Base-by-base conservation (phyloP, 2,888 invertebrate genomes). In the Sinohyriopsis cumingii region DNA sequence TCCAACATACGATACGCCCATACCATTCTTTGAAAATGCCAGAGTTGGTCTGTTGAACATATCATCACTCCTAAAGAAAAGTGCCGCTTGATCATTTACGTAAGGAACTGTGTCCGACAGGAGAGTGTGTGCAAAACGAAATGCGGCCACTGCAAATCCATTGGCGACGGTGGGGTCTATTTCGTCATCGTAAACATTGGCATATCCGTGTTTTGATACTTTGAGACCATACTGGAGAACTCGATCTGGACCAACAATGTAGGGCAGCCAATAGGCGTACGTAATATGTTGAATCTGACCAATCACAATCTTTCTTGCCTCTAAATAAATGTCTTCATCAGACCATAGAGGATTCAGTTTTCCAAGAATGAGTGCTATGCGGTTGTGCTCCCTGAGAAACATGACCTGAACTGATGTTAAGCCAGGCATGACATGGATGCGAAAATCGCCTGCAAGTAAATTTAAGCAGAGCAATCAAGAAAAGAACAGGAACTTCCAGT, bases 81-180 rank as follows among this genome's bases (percentile, higher is more conserved):
- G 45, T 15, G 45, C 45, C 3, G 5, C 12, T 3, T 45, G 2
- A 45, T 45, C 45, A 45, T 45, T 45, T 1, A 45, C 12, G 45
- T 45, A 45, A 45, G 45, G 45, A 45, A 45, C 45, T 45, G 45
- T 45, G 15, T 45, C 45, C 12, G 45, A 99, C 97, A 71, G 99
- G 91, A 0, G 97, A 0, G 97, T 95, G 90, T 99, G 99, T 0
- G 99, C 99, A 89, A 99, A 89, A 81, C 98, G 92, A 63, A 99
- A 92, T 0, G 98, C 99, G 12, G 98, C 98, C 0, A 98, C 97
- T 0, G 98, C 98, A 89, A 99, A 99, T 19, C 95, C 96, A 88
- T 99, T 99, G 1, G 76, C 65, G 24, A 80, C 68, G 20, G 95
- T 93, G 0, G 98, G 95, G 88, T 98, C 94, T 0, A 95, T 77